Evolutionary conservation across 2,797 vertebrate species (phyloP).

Genomic region (Cuculus canorus): DNA sequence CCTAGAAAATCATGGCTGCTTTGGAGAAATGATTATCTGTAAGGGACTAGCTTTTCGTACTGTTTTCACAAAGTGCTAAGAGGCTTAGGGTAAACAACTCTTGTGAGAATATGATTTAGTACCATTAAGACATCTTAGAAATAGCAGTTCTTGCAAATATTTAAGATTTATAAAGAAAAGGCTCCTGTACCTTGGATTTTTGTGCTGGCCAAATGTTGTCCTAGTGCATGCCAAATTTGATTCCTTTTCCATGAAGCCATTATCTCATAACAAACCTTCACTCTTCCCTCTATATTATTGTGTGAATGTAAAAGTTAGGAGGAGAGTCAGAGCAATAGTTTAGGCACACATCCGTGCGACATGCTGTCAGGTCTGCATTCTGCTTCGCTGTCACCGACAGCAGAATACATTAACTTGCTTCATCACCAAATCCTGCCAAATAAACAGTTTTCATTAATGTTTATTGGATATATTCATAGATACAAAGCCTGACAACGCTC

Average conservation of each 20-base stretch:
- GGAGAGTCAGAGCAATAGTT: not conserved
- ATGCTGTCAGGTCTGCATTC: rapidly evolving
- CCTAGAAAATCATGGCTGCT: not conserved
- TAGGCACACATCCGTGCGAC: rapidly evolving
- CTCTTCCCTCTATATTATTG: rapidly evolving
- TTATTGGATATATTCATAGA: rapidly evolving
- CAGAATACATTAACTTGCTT: rapidly evolving
- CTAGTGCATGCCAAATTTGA: not conserved
- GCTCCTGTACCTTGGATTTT: not conserved
- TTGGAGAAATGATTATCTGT: not conserved
- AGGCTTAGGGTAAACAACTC: not conserved
- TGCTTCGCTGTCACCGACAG: rapidly evolving
- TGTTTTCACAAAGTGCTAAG: not conserved
- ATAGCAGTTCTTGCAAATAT: not conserved
- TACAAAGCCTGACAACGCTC: rapidly evolving
- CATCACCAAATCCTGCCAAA: not conserved
- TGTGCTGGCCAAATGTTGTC: not conserved
- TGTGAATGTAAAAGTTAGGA: not conserved
- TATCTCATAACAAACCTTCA: not conserved
- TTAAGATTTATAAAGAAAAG: not conserved
- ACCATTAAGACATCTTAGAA: not conserved
- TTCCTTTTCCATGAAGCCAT: not conserved
- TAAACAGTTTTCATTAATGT: rapidly evolving
- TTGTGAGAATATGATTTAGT: not conserved
- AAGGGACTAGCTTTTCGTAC: not conserved